Evolutionary conservation across 2,888 invertebrate species (phyloP).

Genomic region (Drosophila mimica): DNA sequence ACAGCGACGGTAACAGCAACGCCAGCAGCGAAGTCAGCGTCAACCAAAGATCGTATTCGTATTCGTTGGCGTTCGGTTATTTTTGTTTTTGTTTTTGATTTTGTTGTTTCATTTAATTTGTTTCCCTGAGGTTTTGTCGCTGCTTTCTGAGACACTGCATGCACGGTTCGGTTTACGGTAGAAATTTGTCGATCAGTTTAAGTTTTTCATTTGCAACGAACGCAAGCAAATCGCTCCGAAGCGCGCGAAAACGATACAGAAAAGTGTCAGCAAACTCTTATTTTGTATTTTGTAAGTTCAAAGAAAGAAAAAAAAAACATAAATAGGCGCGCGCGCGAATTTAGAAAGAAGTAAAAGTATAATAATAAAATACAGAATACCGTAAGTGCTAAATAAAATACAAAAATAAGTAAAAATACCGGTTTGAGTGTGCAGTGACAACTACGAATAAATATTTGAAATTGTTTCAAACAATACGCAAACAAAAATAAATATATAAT

Average conservation of each 20-base stretch:
- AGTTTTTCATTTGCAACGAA: slow-evolving; percentile 84
- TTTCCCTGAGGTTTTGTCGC: slow-evolving; percentile 49
- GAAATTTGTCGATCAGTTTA: slow-evolving; percentile 85
- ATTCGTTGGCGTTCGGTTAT: slow-evolving; percentile 50
- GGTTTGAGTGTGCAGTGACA: slow-evolving; percentile 62
- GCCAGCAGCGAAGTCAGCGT: slow-evolving; percentile 30
- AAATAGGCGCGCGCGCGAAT: slow-evolving; percentile 52
- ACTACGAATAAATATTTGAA: slow-evolving; percentile 57
- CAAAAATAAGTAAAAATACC: slow-evolving; percentile 51
- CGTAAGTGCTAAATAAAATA: slow-evolving; percentile 45
- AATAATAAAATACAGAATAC: slow-evolving; percentile 12
- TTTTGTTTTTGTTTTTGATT: slow-evolving; percentile 49
- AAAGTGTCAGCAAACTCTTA: slow-evolving; percentile 42
- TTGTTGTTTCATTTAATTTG: slow-evolving; percentile 16
- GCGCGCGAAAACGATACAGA: slow-evolving; percentile 64
- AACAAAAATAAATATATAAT: slow-evolving; percentile 28
- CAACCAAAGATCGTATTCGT: slow-evolving; percentile 51
- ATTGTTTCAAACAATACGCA: slow-evolving; percentile 49
- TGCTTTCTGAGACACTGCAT: slow-evolving; percentile 72
- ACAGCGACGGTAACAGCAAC: slow-evolving; percentile 32
- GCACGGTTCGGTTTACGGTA: slow-evolving; percentile 71
- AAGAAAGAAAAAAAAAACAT: slow-evolving; percentile 20
- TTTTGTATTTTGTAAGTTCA: slow-evolving; percentile 25
- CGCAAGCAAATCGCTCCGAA: slow-evolving; percentile 72
- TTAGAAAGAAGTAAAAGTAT: slow-evolving; percentile 20